These are phyloP conservation scores for Bujurquina vittata DNA, from an alignment of 2,113 vertebrate genomes.

Conservation along the genomic window DNA sequence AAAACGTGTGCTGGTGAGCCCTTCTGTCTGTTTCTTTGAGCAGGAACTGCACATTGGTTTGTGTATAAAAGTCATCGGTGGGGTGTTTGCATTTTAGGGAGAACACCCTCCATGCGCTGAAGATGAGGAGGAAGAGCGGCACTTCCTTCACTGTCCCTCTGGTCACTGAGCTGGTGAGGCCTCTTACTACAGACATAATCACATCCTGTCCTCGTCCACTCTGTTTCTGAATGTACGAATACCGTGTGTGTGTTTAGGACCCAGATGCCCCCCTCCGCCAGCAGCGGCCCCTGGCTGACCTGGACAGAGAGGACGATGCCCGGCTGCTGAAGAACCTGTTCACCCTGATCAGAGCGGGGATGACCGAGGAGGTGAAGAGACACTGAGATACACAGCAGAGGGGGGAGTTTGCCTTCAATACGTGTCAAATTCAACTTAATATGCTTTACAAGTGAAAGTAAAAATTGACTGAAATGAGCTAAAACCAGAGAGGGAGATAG, in stretches of 20 bases:
- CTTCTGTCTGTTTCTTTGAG: neutral
- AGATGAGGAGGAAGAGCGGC: conserved; percentile 82
- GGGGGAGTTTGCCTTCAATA: neutral
- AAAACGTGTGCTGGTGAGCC: conserved; percentile 97
- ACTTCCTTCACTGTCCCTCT: conserved; percentile 84
- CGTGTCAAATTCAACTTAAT: neutral
- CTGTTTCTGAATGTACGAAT: neutral
- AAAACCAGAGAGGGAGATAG: no score
- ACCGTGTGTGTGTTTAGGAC: conserved; percentile 78
- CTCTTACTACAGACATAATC: neutral
- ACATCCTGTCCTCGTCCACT: neutral
- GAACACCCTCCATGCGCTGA: conserved; percentile 91
- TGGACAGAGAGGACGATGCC: conserved; percentile 93
- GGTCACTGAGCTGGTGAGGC: conserved; percentile 92
- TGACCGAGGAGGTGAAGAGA: conserved; percentile 91
- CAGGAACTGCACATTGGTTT: neutral
- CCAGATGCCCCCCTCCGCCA: conserved; percentile 96
- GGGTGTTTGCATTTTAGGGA: conserved; percentile 84
- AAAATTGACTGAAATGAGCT: no score
- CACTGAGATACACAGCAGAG: neutral
- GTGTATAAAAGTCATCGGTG: no score
- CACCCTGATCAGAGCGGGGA: conserved; percentile 92
- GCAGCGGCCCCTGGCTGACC: conserved; percentile 92
- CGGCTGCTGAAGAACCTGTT: conserved; percentile 94
- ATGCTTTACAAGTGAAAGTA: neutral